phyloP scores from a whole-genome alignment of 2,888 invertebrate genomes.

The Dryocosmus kuriphilus region DNA sequence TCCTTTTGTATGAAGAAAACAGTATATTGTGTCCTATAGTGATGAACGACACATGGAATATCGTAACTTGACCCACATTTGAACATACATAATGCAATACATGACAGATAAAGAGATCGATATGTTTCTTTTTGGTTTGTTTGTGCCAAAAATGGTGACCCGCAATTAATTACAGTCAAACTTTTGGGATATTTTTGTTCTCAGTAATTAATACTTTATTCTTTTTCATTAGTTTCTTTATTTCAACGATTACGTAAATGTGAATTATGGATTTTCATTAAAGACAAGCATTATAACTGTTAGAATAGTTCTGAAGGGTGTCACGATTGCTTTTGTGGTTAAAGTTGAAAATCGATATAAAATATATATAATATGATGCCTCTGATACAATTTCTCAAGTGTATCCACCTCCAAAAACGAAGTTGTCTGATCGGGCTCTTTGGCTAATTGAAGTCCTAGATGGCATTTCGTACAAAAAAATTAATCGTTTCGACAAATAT shows the following conservation, averaged over 20 bases:
- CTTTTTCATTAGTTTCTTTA: not conserved
- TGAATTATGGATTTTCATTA: not conserved
- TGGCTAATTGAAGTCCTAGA: too few species aligned
- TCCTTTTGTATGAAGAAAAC: not conserved
- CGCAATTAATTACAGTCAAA: slow-evolving; percentile 9
- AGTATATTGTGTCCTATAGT: not conserved
- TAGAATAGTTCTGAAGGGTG: not conserved
- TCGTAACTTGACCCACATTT: slow-evolving; percentile 23
- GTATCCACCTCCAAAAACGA: too few species aligned
- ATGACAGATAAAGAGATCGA: slow-evolving; percentile 14
- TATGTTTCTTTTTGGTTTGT: slow-evolving; percentile 1
- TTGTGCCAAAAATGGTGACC: slow-evolving; percentile 4
- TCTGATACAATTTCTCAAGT: too few species aligned
- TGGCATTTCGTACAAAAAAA: too few species aligned
- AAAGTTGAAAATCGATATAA: not conserved
- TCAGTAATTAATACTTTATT: not conserved
- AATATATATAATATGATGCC: too few species aligned
- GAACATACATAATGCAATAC: slow-evolving; percentile 9
- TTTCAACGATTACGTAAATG: not conserved
- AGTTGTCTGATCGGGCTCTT: too few species aligned
- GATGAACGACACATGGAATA: not conserved
- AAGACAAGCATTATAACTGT: not conserved
- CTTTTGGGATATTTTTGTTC: not conserved
- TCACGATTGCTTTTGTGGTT: not conserved
- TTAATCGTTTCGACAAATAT: too few species aligned